Base-by-base conservation (phyloP, 2,797 vertebrate species). In the Chrysocyon brachyurus region DNA sequence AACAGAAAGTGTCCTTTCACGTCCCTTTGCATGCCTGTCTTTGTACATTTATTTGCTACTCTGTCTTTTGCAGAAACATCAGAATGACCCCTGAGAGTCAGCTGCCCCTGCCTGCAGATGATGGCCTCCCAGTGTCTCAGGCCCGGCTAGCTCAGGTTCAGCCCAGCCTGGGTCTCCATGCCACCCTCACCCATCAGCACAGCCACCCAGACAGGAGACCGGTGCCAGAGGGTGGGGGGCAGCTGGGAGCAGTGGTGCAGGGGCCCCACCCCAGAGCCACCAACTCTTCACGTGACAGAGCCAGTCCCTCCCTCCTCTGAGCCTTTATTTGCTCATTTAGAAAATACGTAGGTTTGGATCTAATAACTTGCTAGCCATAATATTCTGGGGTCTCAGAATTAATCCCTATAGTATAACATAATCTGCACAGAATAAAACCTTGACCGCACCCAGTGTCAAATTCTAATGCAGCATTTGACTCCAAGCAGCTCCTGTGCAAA, bases 141-240 rank as follows among this genome's bases (percentile, higher is more conserved):
- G 19, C 19, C 17, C 6, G 2, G 56, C 17, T 57, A 57, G 56
- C 56, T 21, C 17, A 2, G 19, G 56, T 7, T 57, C 56, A 57
- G 56, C 56, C 56, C 19, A 19, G 56, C 56, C 54, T 19, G 7
- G 6, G 17, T 57, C 19, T 19, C 17, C 56, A 57, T 46, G 40
- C 19, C 6, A 8, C 56, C 5, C n/a, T 26, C 46, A 4, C 12
- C 12, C 1, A 4, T 36, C 28, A 19, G 63, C 94, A 17, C 83
- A 33, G n/a, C 22, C 33, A 36, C 21, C 54, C 24, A 1, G 3
- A 70, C 19, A 56, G 72, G 31, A 46, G 52, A 28, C 54, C 73
- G n/a, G 19, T 49, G 12, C 9, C 1, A 0, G 22, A 33, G 28
- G 12, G 7, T 9, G 1, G 1, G 54, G 24, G n/a, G 12, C 54